Evolutionary conservation across 2,888 invertebrate species (phyloP).

Genomic region (Choristoneura rosaceana): DNA sequence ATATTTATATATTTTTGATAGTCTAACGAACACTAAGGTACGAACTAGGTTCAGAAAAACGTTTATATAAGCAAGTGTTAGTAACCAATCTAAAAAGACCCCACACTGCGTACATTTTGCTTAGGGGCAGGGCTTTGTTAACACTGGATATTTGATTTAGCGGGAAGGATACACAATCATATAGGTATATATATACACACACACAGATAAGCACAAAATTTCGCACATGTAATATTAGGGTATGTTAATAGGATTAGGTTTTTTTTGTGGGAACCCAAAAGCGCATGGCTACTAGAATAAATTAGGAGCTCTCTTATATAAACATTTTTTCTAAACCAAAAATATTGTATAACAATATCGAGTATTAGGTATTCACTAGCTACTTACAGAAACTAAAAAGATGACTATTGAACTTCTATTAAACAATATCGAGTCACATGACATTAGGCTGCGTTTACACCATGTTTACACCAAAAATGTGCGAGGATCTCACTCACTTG

Average conservation of each 20-base stretch:
- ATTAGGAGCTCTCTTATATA: not conserved
- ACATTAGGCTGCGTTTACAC: not conserved
- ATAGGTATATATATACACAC: no score
- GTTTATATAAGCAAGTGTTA: not conserved
- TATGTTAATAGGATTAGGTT: no score
- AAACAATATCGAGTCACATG: not conserved
- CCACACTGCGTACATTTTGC: no score
- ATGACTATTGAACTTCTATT: not conserved
- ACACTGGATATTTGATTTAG: no score
- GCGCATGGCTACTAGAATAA: not conserved
- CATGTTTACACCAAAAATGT: no score
- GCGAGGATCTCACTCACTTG: no score
- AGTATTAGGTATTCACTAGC: slow-evolving; percentile 39
- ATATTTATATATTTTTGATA: slow-evolving; percentile 18
- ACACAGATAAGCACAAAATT: no score
- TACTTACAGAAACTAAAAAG: slow-evolving; percentile 12
- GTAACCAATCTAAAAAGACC: no score
- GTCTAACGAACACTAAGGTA: slow-evolving; percentile 39
- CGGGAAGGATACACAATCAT: no score
- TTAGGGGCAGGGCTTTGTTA: no score
- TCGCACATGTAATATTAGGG: no score
- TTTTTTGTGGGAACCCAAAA: no score
- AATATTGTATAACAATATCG: slow-evolving; percentile 22
- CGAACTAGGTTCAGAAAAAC: slow-evolving; percentile 20
- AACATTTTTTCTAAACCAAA: slow-evolving; percentile 24